phyloP scores from a whole-genome alignment of 2,113 vertebrate species.

The Mirounga angustirostris region DNA sequence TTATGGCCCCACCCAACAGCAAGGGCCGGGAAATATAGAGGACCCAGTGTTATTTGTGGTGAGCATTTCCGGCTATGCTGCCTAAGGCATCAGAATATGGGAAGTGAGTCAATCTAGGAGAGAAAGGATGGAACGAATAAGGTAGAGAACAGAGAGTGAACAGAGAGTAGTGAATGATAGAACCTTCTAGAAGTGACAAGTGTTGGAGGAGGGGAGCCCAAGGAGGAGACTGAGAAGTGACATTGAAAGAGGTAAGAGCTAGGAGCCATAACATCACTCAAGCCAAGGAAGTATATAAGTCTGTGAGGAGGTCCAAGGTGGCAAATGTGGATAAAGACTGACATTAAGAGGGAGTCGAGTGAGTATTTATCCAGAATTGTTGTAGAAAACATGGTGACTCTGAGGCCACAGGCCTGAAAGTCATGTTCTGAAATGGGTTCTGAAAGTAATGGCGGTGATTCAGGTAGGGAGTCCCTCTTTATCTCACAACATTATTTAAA shows the following conservation, averaged over 20 bases:
- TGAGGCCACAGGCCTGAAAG: background rate
- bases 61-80: background rate
- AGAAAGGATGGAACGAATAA: background rate
- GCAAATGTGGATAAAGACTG: background rate
- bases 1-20: background rate
- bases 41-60: background rate
- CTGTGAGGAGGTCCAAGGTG: background rate
- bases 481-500: background rate
- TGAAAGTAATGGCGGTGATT: background rate
- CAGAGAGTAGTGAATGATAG: background rate
- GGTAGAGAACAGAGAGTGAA: background rate
- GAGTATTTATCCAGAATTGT: background rate
- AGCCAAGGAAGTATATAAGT: background rate
- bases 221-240: background rate
- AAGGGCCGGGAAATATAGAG: background rate
- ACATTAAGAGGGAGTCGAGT: background rate
- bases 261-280: background rate
- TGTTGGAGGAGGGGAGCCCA: background rate
- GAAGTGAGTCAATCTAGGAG: background rate
- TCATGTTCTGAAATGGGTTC: background rate
- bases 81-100: background rate
- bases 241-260: background rate
- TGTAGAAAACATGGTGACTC: background rate
- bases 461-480: background rate
- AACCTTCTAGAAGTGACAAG: background rate